Evolutionary conservation across 2,797 vertebrate species (phyloP).

Genomic region (Hybognathus amarus): DNA sequence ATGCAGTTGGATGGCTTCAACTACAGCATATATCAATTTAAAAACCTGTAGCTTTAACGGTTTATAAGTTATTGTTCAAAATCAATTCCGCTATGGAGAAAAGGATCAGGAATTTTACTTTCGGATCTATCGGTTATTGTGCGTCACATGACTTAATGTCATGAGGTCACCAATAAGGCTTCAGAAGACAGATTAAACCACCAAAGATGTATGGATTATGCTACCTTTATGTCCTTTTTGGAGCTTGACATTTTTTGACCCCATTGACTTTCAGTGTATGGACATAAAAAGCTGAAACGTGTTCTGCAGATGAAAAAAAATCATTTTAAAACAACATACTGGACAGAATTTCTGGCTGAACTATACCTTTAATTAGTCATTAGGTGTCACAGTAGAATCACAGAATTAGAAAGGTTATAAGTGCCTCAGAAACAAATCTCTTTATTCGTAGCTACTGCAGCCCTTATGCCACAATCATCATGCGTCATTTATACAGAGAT

Average conservation of each 20-base stretch:
- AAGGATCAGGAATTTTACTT: neutral
- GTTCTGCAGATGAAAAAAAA: neutral
- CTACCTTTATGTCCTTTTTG: neutral
- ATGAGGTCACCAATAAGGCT: neutral
- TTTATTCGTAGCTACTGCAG: conserved; percentile 2
- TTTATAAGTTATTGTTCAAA: neutral
- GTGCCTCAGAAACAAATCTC: neutral
- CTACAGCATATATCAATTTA: neutral
- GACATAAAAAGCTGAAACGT: neutral
- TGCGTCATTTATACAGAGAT: conserved; percentile 65
- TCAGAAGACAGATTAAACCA: neutral
- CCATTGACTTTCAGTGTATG: neutral
- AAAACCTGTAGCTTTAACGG: neutral
- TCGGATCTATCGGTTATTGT: neutral
- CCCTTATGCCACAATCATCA: conserved; percentile 38
- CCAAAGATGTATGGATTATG: neutral
- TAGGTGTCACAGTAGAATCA: neutral
- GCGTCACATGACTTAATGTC: neutral
- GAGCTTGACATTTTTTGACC: neutral
- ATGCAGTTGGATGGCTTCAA: neutral
- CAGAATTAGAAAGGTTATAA: neutral
- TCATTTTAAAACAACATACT: neutral
- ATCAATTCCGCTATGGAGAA: neutral
- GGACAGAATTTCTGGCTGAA: neutral
- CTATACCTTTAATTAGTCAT: conserved; percentile 3